Evolutionary conservation across 2,113 vertebrate species (phyloP).

Genomic region (Odontophorus gujanensis): DNA sequence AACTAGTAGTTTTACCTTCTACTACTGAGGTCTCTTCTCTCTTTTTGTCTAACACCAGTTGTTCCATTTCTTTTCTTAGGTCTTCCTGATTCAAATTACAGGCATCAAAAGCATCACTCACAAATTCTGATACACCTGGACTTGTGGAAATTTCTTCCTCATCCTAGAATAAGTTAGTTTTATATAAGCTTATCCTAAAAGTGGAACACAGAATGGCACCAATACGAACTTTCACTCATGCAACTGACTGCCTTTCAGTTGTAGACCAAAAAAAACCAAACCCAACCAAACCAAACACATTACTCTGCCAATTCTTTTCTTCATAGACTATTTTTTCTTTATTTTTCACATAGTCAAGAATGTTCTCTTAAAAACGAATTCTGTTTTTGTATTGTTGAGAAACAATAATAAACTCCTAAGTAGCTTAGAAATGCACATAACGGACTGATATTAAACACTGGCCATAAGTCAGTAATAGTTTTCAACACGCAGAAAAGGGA

Average conservation of each 20-base stretch:
- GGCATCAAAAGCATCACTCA: constrained; percentile 94
- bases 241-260: not conserved
- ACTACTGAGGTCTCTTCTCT: constrained; percentile 69
- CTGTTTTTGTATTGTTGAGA: not conserved
- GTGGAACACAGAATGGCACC: not conserved
- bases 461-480: not conserved
- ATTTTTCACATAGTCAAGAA: not conserved
- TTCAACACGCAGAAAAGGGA: not conserved
- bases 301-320: not conserved
- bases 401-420: not conserved
- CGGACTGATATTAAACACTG: not conserved
- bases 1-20: constrained; percentile 80
- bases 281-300: rapidly evolving
- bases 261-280: not conserved
- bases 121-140: constrained; percentile 95
- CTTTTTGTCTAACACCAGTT: constrained; percentile 94
- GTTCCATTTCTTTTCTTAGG: constrained; percentile 96
- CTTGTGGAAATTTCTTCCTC: constrained; percentile 96
- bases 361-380: not conserved
- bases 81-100: constrained; percentile 92
- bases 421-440: not conserved
- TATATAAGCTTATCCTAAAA: not conserved
- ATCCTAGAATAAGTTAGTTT: constrained; percentile 76
- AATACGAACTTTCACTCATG: not conserved
- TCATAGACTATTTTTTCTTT: not conserved